These are phyloP conservation scores for Bubo bubo DNA, from an alignment of 2,113 vertebrate genomes.

Conservation along the genomic window DNA sequence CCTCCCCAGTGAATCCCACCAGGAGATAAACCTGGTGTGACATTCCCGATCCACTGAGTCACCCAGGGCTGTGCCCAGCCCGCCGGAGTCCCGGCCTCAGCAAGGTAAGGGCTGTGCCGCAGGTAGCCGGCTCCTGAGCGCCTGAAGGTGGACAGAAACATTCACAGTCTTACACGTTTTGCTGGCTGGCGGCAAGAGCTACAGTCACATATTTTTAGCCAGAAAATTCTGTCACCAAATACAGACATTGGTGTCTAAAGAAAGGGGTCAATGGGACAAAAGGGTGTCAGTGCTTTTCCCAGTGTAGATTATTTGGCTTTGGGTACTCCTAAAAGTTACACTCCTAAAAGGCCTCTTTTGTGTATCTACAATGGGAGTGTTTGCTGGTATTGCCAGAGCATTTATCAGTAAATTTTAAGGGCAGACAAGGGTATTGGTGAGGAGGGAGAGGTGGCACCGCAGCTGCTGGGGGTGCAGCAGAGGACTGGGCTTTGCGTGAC, in stretches of 20 bases:
- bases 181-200: background rate
- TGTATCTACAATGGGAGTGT: background rate
- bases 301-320: background rate
- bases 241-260: fast-evolving
- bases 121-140: background rate
- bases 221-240: background rate
- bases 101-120: background rate
- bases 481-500: background rate
- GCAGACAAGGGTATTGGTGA: background rate
- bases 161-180: fast-evolving
- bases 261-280: background rate
- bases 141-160: background rate
- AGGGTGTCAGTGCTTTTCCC: background rate
- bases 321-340: background rate
- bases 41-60: background rate
- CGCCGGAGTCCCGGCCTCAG: fast-evolving
- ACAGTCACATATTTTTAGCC: fast-evolving
- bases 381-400: background rate
- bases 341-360: background rate
- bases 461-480: background rate
- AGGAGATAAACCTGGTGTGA: background rate
- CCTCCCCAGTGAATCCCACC: background rate
- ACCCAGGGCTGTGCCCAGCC: background rate
- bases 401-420: background rate
- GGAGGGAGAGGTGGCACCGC: background rate